Evolutionary conservation across 1,140 invertebrate genomes (phyloP), one percentile per base, ranked within the genome.

Genomic region (Sipha flava): DNA sequence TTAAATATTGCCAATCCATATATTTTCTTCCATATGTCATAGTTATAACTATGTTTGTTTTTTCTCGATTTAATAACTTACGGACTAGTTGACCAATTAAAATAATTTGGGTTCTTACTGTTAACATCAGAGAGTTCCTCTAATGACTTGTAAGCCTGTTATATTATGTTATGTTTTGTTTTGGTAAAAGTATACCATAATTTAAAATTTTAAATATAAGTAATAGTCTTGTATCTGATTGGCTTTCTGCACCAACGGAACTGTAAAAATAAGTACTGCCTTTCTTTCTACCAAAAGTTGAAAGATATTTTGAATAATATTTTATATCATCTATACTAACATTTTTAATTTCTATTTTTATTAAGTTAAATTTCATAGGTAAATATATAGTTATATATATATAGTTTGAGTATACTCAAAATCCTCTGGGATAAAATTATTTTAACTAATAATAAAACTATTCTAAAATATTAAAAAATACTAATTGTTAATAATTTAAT

Each of bases 1-100:
- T 70, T 29, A 80, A 16, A 43, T 80, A 80, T 45, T 70, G 62
- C 14, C 45, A 68, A 29, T 80, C 79, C 4, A 70, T 80, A 68
- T 80, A 70, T 43, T 80, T 80, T 54, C 31, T 80, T n/a, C 79
- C 79, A 7, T 80, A 80, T 72, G 21, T 80, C n/a, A 2, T 80
- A 18, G 29, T 70, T 16, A 21, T 45, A 37, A 37, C 10, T 26
- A 80, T 80, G 79, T 70, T 54, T 54, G 16, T 34, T 4, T 18
- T 80, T 40, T 37, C 73, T 57, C 29, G 31, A 21, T 75, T 52
- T 21, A 75, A 29, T 14, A 72, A 72, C 18, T 49, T 49, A 1
- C 26, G 31, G 31, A 34, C 21, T 40, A 77, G 73, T 77, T 77
- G 73, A 77, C 73, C 73, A 43, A 77, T 31, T 77, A 37, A 40